A percentile compares a stretch with the other conserved stretches of the same genome.
Evolutionary conservation across 2,888 invertebrate species (phyloP).

Genomic region (Poecilobothrus nobilitatus): DNA sequence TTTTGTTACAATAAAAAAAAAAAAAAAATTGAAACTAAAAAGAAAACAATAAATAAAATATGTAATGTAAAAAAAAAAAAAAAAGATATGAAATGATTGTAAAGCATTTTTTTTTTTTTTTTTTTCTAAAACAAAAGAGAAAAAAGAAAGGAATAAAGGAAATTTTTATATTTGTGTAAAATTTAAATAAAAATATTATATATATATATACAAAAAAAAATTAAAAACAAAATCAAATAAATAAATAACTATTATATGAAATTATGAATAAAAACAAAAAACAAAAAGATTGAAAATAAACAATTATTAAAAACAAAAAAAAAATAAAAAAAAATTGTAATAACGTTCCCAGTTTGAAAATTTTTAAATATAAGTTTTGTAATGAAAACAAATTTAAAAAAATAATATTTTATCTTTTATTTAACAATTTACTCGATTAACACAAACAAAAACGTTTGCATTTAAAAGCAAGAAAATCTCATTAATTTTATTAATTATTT

Average conservation of each 20-base stretch:
- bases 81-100: too few species aligned
- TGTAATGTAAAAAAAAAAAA: too few species aligned
- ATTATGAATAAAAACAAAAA: background rate
- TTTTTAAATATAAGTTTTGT: conserved; percentile 5
- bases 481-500: too few species aligned
- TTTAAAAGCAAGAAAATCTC: too few species aligned
- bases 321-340: background rate
- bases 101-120: conserved; percentile 2
- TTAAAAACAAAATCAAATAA: too few species aligned
- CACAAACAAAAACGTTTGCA: too few species aligned
- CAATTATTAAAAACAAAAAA: background rate
- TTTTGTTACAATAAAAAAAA: too few species aligned
- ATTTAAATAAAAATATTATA: background rate
- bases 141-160: background rate
- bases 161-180: conserved; percentile 3
- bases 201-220: background rate
- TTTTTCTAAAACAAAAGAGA: background rate
- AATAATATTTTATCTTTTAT: too few species aligned
- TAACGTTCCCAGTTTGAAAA: conserved; percentile 4
- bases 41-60: too few species aligned
- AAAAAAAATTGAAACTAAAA: too few species aligned
- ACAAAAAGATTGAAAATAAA: background rate
- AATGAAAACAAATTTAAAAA: conserved; percentile 2
- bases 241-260: too few species aligned
- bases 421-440: too few species aligned